Conservation (phyloP, 2,797 vertebrate genomes). For the Mareca penelope region DNA sequence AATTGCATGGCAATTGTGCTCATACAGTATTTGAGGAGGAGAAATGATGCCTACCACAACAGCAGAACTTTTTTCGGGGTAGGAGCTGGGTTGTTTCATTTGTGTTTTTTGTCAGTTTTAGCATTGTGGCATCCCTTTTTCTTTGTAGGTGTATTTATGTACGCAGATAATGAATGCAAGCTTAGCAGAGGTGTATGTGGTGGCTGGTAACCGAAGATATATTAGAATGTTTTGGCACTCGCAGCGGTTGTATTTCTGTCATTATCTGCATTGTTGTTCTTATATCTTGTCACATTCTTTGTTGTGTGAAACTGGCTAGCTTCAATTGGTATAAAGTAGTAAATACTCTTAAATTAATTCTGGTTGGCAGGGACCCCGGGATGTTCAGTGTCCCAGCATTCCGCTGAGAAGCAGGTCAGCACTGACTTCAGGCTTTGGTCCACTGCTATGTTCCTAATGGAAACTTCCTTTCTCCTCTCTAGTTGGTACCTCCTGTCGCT, state of each 20-base stretch:
- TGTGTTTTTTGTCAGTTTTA: background rate
- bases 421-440: background rate
- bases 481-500: background rate
- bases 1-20: background rate
- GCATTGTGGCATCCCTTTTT: background rate
- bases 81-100: background rate
- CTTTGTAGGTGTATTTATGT: too few relatives aligned
- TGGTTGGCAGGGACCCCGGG: background rate
- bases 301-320: background rate
- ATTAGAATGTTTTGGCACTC: background rate
- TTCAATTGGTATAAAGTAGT: background rate
- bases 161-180: background rate
- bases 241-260: background rate
- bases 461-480: background rate
- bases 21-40: background rate
- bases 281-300: background rate
- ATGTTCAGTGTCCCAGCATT: background rate
- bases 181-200: background rate
- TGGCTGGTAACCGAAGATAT: background rate
- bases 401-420: background rate
- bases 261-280: background rate
- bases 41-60: background rate
- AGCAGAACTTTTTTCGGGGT: background rate
- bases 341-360: background rate
- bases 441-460: background rate